Conservation (phyloP, 2,888 invertebrate species). For the Diarsia dahlii region DNA sequence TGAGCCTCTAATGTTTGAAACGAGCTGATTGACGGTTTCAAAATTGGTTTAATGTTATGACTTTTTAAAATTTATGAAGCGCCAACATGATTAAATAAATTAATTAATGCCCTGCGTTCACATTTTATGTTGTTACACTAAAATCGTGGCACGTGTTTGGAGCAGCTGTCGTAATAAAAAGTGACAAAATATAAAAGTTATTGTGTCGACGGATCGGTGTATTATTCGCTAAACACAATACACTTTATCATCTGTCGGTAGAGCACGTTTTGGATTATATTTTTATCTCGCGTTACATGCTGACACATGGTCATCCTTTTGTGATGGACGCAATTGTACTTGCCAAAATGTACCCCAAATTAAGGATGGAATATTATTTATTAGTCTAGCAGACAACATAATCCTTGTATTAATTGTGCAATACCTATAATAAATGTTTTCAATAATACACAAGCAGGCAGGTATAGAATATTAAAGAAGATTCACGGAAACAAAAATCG, state of each 20-base stretch:
- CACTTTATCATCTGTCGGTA: slow-evolving; percentile 77
- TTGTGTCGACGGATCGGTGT: slow-evolving; percentile 74
- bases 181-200: slow-evolving; percentile 74
- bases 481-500: background rate
- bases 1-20: slow-evolving; percentile 81
- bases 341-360: slow-evolving; percentile 13
- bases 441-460: background rate
- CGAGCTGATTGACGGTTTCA: slow-evolving; percentile 68
- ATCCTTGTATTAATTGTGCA: background rate
- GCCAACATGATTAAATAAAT: slow-evolving; percentile 67
- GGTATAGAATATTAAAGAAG: background rate
- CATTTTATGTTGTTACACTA: slow-evolving; percentile 63
- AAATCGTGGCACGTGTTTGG: slow-evolving; percentile 73
- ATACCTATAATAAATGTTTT: background rate
- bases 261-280: slow-evolving; percentile 45
- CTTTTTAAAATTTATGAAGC: slow-evolving; percentile 73
- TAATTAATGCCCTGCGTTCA: slow-evolving; percentile 68
- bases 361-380: background rate
- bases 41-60: slow-evolving; percentile 76
- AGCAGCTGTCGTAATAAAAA: slow-evolving; percentile 83
- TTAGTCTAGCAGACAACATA: background rate
- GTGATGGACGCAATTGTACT: slow-evolving; percentile 21
- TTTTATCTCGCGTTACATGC: slow-evolving; percentile 54
- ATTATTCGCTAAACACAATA: slow-evolving; percentile 77
- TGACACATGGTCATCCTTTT: slow-evolving; percentile 57